phyloP scores from a whole-genome alignment of 2,113 vertebrate genomes.

The Pangasianodon hypophthalmus region DNA sequence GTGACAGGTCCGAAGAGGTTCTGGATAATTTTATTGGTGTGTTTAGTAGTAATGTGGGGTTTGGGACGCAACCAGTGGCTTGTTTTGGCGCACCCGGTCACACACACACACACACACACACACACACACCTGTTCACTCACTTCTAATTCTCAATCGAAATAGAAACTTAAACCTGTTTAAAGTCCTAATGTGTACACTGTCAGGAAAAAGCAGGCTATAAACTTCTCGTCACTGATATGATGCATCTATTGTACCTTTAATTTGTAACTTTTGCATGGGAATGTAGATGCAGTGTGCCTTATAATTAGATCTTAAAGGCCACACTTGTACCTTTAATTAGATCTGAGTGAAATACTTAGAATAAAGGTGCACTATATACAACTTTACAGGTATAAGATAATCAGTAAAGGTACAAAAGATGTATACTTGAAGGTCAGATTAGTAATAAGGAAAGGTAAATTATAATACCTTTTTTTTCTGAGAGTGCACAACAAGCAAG shows the following conservation, averaged over 20 bases:
- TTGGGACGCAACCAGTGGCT: not conserved
- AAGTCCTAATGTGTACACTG: not conserved
- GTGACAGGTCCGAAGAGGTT: not conserved
- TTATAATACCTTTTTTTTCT: not conserved
- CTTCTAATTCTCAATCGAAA: not conserved
- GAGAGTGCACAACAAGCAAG: not conserved
- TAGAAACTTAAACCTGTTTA: not conserved
- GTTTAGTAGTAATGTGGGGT: not conserved
- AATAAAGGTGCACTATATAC: not conserved
- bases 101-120: no score
- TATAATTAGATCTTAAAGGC: no score
- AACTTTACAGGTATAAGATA: not conserved
- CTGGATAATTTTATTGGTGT: not conserved
- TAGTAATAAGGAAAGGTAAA: not conserved
- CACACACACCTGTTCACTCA: not conserved
- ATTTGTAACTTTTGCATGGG: not conserved
- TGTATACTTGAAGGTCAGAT: not conserved
- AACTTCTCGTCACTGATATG: not conserved
- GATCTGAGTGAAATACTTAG: not conserved
- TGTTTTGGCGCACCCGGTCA: not conserved
- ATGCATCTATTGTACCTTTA: not conserved
- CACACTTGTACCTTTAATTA: not conserved
- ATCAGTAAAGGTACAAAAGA: not conserved
- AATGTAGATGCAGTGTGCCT: not conserved
- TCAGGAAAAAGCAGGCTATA: not conserved